A percentile compares a stretch with the other conserved stretches of the same genome.
phyloP scores from a whole-genome alignment of 2,113 vertebrate species.

The Thamnaconus septentrionalis region DNA sequence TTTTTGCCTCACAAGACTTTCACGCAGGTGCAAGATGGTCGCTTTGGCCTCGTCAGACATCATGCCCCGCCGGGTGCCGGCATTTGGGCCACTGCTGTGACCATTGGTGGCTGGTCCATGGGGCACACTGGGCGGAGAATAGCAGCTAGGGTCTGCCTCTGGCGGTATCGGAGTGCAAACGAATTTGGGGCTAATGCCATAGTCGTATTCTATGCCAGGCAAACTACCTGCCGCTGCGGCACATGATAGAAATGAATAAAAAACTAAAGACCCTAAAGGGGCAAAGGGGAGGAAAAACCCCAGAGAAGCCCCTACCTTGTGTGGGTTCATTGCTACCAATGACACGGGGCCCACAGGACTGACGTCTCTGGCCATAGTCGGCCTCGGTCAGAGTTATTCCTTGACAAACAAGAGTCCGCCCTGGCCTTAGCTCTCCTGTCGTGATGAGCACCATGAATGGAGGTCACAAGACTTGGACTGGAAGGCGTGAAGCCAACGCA shows the following conservation, averaged over 20 bases:
- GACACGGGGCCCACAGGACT: conserved; percentile 44
- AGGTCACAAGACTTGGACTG: conserved; percentile 28
- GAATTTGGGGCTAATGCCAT: conserved; percentile 76
- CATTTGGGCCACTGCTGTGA: conserved; percentile 21
- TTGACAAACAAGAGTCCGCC: conserved; percentile 13
- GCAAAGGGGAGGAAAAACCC: conserved; percentile 14
- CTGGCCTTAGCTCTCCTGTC: conserved; percentile 31
- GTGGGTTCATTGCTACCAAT: conserved; percentile 21
- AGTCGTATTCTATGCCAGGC: conserved; percentile 66
- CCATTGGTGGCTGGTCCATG: conserved; percentile 52
- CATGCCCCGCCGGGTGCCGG: conserved; percentile 34
- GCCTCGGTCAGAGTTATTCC: conserved; percentile 27
- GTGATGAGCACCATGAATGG: conserved; percentile 49
- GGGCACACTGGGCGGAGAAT: conserved; percentile 58
- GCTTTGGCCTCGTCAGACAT: conserved; percentile 82
- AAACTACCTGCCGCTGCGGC: conserved; percentile 47
- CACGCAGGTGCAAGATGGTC: conserved; percentile 80
- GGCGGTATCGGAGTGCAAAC: conserved; percentile 81
- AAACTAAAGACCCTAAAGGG: conserved; percentile 48
- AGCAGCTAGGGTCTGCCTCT: conserved; percentile 78
- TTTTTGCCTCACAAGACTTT: conserved; percentile 82
- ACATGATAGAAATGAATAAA: conserved; percentile 59
- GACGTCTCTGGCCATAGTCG: conserved; percentile 62
- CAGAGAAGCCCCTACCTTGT: conserved; percentile 20
- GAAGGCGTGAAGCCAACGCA: conserved; percentile 19